Conservation (phyloP, 2,888 invertebrate species). For the Lithophane socia region DNA sequence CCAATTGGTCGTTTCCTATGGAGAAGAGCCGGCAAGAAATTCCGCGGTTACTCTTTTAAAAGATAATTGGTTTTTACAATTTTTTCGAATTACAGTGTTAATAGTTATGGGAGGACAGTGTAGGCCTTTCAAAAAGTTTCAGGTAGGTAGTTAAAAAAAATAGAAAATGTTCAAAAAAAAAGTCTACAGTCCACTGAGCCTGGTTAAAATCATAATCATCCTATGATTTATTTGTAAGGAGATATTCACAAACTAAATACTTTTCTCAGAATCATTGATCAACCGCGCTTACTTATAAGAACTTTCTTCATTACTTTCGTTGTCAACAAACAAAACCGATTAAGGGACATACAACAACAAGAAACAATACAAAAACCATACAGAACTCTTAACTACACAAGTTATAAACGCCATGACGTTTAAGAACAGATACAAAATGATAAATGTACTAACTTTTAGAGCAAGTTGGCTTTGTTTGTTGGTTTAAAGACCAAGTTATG, state of each 20-base stretch:
- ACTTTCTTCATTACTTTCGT: not conserved
- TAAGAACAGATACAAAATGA: slow-evolving; percentile 47
- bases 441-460: slow-evolving; percentile 48
- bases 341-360: slow-evolving; percentile 3
- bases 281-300: not conserved
- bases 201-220: too few species aligned
- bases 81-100: too few species aligned
- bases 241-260: not conserved
- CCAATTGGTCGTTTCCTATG: too few species aligned
- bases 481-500: slow-evolving; percentile 8
- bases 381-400: slow-evolving; percentile 41
- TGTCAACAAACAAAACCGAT: slow-evolving; percentile 34
- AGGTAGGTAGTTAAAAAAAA: too few species aligned
- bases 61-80: too few species aligned
- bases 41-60: too few species aligned
- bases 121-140: too few species aligned
- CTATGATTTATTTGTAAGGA: not conserved
- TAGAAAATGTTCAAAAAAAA: too few species aligned
- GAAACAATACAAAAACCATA: slow-evolving; percentile 24
- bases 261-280: not conserved
- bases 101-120: too few species aligned
- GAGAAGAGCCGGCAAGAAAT: too few species aligned
- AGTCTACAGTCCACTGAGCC: too few species aligned
- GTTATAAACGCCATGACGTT: slow-evolving; percentile 30
- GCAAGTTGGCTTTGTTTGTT: slow-evolving; percentile 25